These are phyloP conservation scores for Clivina fossor DNA, from an alignment of 2,888 invertebrate species.

Conservation along the genomic window DNA sequence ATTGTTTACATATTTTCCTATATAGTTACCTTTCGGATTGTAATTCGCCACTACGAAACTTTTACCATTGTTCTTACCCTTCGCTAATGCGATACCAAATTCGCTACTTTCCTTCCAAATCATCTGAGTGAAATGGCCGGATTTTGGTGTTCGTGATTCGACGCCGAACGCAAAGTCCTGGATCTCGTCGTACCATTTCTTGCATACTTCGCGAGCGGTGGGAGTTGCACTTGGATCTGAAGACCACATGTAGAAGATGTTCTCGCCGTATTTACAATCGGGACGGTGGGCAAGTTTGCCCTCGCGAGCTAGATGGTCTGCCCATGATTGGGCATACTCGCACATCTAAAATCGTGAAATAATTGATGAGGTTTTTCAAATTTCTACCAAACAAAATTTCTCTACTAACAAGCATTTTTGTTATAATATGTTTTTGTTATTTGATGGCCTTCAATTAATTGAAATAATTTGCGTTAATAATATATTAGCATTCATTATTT, in stretches of 20 bases:
- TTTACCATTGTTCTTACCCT: slow-evolving; percentile 73
- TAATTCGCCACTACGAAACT: slow-evolving; percentile 85
- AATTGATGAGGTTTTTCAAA: too few species aligned
- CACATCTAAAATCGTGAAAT: slow-evolving; percentile 54
- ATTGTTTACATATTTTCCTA: slow-evolving; percentile 69
- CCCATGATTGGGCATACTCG: slow-evolving; percentile 70
- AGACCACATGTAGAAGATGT: slow-evolving; percentile 60
- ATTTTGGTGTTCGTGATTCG: slow-evolving; percentile 56
- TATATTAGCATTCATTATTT: too few species aligned
- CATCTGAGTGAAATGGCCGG: slow-evolving; percentile 60
- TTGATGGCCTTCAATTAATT: too few species aligned
- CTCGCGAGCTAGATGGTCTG: slow-evolving; percentile 65
- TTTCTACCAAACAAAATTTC: too few species aligned
- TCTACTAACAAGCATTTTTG: too few species aligned
- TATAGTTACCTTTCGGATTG: slow-evolving; percentile 78
- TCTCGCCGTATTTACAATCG: slow-evolving; percentile 65
- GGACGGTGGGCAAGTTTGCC: slow-evolving; percentile 67
- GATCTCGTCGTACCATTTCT: slow-evolving; percentile 63
- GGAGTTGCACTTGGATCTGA: slow-evolving; percentile 57
- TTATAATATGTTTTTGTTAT: too few species aligned
- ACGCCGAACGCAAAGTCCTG: slow-evolving; percentile 57
- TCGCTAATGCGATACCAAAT: slow-evolving; percentile 71
- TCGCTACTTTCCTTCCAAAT: slow-evolving; percentile 70
- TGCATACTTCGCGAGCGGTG: slow-evolving; percentile 58
- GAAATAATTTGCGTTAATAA: too few species aligned